A percentile compares a stretch with the other conserved stretches of the same genome.
Evolutionary conservation across 2,797 vertebrate genomes (phyloP).

Genomic region (Pelodytes ibericus): DNA sequence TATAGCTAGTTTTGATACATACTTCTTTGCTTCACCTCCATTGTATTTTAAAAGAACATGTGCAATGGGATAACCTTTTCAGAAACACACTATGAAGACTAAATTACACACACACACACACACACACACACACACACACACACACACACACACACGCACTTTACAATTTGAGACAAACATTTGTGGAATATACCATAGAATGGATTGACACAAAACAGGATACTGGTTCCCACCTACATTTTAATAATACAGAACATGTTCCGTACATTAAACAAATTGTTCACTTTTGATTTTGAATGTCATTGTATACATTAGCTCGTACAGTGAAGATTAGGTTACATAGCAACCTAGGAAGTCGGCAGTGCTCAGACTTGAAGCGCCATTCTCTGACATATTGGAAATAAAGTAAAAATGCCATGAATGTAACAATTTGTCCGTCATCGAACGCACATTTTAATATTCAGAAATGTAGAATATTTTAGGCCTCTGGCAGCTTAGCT

Average conservation of each 20-base stretch:
- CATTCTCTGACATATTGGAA: conserved; percentile 2
- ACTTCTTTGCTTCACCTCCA: too few species aligned
- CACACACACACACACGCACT: too few species aligned
- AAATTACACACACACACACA: too few species aligned
- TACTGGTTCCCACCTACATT: too few species aligned
- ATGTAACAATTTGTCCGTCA: conserved; percentile 39
- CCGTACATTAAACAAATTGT: conserved; percentile 37
- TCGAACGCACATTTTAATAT: conserved; percentile 31
- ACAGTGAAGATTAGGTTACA: conserved; percentile 52
- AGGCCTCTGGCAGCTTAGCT: neutral
- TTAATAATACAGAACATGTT: conserved; percentile 8
- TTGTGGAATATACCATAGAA: too few species aligned
- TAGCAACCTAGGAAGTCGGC: conserved; percentile 44
- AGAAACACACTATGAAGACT: too few species aligned
- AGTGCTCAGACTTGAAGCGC: conserved; percentile 15
- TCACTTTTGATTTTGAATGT: conserved; percentile 47
- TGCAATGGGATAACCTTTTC: too few species aligned
- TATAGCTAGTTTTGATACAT: too few species aligned
- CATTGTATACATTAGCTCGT: conserved; percentile 53
- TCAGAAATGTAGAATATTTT: conserved; percentile 32
- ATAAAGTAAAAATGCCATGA: conserved; percentile 19
- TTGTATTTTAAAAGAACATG: too few species aligned
- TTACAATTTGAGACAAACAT: too few species aligned
- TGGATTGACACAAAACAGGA: too few species aligned
- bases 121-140: too few species aligned